Conservation (phyloP, 2,888 invertebrate genomes). For the Cylloceria caligata region DNA sequence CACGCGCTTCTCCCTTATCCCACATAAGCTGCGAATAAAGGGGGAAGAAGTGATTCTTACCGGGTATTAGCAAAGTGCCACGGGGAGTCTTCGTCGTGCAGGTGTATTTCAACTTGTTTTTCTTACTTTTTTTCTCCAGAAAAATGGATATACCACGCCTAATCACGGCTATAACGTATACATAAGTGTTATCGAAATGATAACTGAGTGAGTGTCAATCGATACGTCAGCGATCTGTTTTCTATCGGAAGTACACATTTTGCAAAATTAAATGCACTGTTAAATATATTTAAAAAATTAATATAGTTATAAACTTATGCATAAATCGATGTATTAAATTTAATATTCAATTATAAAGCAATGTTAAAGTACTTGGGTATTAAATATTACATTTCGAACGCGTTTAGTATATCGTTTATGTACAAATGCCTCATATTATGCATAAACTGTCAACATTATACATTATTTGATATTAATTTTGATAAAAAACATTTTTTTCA, state of each 20-base stretch:
- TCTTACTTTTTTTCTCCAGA: conserved; percentile 7
- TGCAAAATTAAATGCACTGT: not conserved
- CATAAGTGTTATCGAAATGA: not conserved
- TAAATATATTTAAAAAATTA: too few species aligned
- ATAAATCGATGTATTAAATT: too few species aligned
- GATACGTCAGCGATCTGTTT: not conserved
- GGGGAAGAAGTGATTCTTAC: conserved; percentile 46
- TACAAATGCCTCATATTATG: too few species aligned
- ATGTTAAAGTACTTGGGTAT: too few species aligned
- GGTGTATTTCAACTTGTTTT: conserved; percentile 35
- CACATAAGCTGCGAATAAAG: conserved; percentile 45
- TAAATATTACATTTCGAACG: too few species aligned
- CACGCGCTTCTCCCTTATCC: conserved; percentile 5
- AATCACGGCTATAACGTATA: not conserved
- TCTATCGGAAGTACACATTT: not conserved
- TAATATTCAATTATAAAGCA: too few species aligned
- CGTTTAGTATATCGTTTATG: too few species aligned
- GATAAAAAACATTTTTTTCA: too few species aligned
- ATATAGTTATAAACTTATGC: too few species aligned
- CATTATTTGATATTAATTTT: too few species aligned
- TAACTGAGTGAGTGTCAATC: not conserved
- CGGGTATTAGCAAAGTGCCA: conserved; percentile 20
- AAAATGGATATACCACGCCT: not conserved
- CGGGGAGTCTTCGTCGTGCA: conserved; percentile 14
- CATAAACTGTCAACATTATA: too few species aligned